These are phyloP conservation scores for Bubalus kerabau DNA, from an alignment of 2,113 vertebrate species.

Conservation along the genomic window DNA sequence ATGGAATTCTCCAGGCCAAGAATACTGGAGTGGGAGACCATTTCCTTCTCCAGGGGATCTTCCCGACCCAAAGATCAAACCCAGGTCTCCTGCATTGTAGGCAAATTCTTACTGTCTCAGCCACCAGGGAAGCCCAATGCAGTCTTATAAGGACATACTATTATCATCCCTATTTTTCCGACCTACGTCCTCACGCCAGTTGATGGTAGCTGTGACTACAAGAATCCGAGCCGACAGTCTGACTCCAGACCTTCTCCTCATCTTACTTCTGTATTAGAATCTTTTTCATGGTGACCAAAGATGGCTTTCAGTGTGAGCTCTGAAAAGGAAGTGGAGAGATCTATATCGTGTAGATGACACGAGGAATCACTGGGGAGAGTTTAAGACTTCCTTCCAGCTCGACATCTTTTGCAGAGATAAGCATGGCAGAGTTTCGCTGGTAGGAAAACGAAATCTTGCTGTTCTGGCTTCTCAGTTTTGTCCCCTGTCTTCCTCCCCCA, in stretches of 20 bases:
- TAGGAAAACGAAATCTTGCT: not conserved
- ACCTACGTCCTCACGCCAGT: not conserved
- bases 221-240: not conserved
- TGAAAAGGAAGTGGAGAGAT: not conserved
- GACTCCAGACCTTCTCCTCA: not conserved
- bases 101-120: not conserved
- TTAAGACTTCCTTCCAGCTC: not conserved
- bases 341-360: not conserved
- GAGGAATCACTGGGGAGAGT: not conserved
- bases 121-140: not conserved
- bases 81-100: not conserved
- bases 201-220: not conserved
- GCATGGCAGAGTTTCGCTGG: not conserved
- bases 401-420: not conserved
- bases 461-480: not conserved
- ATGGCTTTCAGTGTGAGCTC: not conserved
- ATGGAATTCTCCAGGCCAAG: not conserved
- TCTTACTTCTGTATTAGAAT: not conserved
- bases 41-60: not conserved
- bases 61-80: not conserved
- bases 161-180: not conserved
- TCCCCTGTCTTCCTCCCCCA: not conserved
- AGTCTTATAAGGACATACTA: too few relatives aligned
- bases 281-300: not conserved
- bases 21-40: not conserved